These are phyloP conservation scores for Ryuthela nishihirai DNA, from an alignment of 2,888 invertebrate genomes.

Conservation along the genomic window DNA sequence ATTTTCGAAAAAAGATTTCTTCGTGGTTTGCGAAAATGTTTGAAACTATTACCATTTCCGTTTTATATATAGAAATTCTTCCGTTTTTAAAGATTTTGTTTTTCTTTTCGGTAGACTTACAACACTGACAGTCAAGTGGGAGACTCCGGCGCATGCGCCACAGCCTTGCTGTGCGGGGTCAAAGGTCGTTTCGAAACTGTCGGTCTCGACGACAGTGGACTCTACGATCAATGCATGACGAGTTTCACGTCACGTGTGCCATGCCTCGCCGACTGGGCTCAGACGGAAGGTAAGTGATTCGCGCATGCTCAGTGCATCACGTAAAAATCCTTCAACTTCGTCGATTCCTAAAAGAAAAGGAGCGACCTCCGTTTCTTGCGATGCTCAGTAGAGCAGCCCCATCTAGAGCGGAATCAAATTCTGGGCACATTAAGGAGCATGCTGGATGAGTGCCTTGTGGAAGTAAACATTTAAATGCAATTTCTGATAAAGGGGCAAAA, in stretches of 20 bases:
- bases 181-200: slow-evolving; percentile 44
- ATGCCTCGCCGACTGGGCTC: slow-evolving; percentile 43
- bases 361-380: no score
- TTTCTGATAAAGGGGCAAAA: no score
- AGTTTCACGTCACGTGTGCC: slow-evolving; percentile 22
- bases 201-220: slow-evolving; percentile 38
- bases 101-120: slow-evolving; percentile 36
- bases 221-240: slow-evolving; percentile 40
- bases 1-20: background rate
- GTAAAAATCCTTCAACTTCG: no score
- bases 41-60: background rate
- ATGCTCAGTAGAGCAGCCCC: no score
- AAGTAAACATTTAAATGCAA: no score
- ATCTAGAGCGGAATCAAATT: no score
- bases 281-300: slow-evolving; percentile 39
- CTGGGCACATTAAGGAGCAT: no score
- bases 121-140: slow-evolving; percentile 41
- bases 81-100: no score
- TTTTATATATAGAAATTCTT: background rate
- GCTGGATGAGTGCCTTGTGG: no score
- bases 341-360: no score
- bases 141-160: slow-evolving; percentile 45
- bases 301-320: no score
- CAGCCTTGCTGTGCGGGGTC: slow-evolving; percentile 45
- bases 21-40: slow-evolving; percentile 1